Conservation (phyloP, 2,888 invertebrate species). For the Neria commutata region DNA sequence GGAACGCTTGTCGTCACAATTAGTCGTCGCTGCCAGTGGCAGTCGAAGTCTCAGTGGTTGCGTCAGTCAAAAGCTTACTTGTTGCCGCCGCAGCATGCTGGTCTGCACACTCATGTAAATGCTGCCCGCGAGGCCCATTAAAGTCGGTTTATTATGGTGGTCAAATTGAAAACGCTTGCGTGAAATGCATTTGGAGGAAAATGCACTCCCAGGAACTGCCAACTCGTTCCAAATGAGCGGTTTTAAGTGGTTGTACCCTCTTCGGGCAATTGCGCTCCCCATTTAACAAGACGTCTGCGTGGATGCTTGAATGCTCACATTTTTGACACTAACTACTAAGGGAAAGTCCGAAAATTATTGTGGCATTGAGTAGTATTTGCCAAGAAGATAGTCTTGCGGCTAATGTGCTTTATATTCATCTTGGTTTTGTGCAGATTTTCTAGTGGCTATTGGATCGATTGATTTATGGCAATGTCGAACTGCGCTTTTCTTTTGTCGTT, state of each 20-base stretch:
- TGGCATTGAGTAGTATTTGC: too few species aligned
- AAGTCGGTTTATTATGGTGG: neutral
- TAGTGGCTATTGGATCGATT: neutral
- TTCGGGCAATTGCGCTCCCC: too few species aligned
- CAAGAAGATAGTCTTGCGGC: too few species aligned
- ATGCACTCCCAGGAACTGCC: too few species aligned
- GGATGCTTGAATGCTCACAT: too few species aligned
- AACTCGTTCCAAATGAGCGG: too few species aligned
- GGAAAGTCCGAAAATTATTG: too few species aligned
- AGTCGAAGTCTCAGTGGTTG: neutral
- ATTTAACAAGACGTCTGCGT: too few species aligned
- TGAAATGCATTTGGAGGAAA: too few species aligned
- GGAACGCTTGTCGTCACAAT: conserved; percentile 24
- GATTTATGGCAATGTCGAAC: conserved; percentile 33
- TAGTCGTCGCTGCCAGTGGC: neutral
- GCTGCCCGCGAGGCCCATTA: conserved; percentile 14
- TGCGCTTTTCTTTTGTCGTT: conserved; percentile 31
- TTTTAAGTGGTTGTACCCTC: too few species aligned
- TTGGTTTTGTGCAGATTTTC: neutral
- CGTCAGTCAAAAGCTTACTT: neutral
- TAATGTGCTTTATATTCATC: neutral
- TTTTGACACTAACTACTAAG: too few species aligned
- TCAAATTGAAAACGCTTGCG: neutral
- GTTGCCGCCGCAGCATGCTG: conserved; percentile 10
- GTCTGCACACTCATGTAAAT: conserved; percentile 11